Base-by-base conservation (phyloP, 2,113 vertebrate genomes). In the Lates calcarifer region DNA sequence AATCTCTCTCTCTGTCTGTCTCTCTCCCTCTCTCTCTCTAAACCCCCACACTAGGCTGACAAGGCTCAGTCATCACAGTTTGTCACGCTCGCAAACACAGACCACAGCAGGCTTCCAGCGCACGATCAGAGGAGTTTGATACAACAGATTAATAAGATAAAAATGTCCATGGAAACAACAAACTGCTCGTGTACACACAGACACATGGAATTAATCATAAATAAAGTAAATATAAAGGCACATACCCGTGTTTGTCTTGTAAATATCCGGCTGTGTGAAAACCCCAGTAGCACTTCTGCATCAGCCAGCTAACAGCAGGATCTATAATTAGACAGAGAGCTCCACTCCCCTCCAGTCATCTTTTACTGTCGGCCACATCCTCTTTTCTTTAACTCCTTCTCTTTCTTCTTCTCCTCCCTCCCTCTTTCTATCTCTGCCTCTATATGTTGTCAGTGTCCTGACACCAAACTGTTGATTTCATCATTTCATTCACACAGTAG, bases 261-360 rank as follows among this genome's bases (percentile, higher is more conserved):
- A 91, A 91, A 91, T 88, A 91, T 86, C 86, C 68, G 76, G 73
- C 79, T 82, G 58, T 77, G 84, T 89, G 79, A 87, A 91, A 89
- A 86, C 65, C 84, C 81, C 79, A 85, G 90, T 82, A 88, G 88
- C 86, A 87, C 90, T 90, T 89, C 84, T 85, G 89, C 87, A 85
- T 90, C 79, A 79, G 81, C 80, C 87, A 74, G 84, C 90, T 89
- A 87, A 89, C 92, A 92, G 89, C 80, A 86, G 89, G 80, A 90
- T 83, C 93, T 93, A 94, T 92, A 94, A 93, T 94, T 94, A 94
- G 91, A 82, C 79, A 45, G 83, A 86, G 83, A 87, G 80, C 92
- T 90, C 82, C 90, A 90, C 93, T 93, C 91, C 90, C 90, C 89
- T 92, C 87, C 86, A 91, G 92, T 92, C 90, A 93, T 92, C 89